Conservation (phyloP, 2,113 vertebrate genomes). For the Echinops telfairi region DNA sequence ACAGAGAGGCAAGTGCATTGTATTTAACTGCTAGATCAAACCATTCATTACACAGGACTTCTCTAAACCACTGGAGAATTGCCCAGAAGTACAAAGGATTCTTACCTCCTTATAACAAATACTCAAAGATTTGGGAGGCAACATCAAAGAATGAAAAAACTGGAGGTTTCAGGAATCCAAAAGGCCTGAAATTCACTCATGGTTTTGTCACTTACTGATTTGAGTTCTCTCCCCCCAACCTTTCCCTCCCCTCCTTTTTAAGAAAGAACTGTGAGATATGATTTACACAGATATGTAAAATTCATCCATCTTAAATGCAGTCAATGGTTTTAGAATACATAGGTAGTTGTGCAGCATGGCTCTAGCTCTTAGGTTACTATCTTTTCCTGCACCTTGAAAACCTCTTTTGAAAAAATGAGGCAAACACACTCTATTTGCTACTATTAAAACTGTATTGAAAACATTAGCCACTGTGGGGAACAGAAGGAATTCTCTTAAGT, state of each 20-base stretch:
- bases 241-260: neutral
- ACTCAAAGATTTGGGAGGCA: neutral
- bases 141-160: constrained; percentile 36
- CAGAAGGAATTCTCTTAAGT: too few species aligned
- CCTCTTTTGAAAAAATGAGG: constrained; percentile 1
- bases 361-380: neutral
- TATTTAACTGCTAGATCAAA: neutral
- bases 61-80: neutral
- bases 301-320: neutral
- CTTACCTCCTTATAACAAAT: constrained; percentile 24
- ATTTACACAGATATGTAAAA: neutral
- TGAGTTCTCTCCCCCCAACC: neutral
- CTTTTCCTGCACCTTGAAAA: neutral
- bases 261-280: neutral
- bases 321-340: neutral
- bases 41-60: neutral
- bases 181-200: constrained; percentile 36
- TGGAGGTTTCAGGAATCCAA: constrained; percentile 16
- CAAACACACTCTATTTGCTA: constrained; percentile 10
- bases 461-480: too few species aligned
- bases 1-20: neutral
- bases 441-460: constrained; percentile 33
- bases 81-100: neutral
- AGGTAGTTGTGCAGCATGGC: neutral
- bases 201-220: neutral